phyloP scores from a whole-genome alignment of 2,888 invertebrate genomes.

The Choristoneura rosaceana region DNA sequence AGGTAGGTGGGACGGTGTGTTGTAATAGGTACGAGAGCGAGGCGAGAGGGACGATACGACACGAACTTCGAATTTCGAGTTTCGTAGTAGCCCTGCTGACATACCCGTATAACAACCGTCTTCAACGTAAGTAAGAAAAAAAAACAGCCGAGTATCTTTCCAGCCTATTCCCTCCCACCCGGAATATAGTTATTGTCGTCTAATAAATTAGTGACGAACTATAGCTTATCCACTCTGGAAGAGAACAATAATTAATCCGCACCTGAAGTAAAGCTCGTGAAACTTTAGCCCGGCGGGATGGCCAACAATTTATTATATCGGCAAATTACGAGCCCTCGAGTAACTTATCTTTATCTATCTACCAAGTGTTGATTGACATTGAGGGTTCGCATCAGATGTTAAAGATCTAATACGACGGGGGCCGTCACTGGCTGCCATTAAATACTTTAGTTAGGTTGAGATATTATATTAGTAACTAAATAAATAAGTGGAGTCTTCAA shows the following conservation, averaged over 20 bases:
- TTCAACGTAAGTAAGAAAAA: background rate
- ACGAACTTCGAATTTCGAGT: too few relatives aligned
- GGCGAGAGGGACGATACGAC: too few relatives aligned
- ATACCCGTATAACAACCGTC: background rate
- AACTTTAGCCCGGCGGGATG: background rate
- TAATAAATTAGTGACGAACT: background rate
- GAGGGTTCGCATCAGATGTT: background rate
- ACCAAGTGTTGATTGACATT: background rate
- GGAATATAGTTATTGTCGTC: background rate
- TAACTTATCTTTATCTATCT: slow-evolving; percentile 2
- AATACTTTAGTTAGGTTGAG: background rate
- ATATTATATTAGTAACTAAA: background rate
- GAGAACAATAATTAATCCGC: background rate
- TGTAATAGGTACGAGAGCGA: too few relatives aligned
- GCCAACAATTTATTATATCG: background rate
- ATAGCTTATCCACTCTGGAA: background rate
- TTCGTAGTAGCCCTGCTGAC: too few relatives aligned
- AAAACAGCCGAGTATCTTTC: background rate
- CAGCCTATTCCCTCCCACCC: background rate
- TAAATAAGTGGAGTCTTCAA: background rate
- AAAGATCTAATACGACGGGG: background rate
- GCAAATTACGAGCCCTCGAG: slow-evolving; percentile 1
- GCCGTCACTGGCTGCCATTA: background rate
- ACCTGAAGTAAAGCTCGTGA: background rate
- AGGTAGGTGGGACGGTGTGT: too few relatives aligned